A percentile compares a stretch with the other conserved stretches of the same genome.
Evolutionary conservation across 2,797 vertebrate species (phyloP).

Genomic region (Monodelphis domestica): DNA sequence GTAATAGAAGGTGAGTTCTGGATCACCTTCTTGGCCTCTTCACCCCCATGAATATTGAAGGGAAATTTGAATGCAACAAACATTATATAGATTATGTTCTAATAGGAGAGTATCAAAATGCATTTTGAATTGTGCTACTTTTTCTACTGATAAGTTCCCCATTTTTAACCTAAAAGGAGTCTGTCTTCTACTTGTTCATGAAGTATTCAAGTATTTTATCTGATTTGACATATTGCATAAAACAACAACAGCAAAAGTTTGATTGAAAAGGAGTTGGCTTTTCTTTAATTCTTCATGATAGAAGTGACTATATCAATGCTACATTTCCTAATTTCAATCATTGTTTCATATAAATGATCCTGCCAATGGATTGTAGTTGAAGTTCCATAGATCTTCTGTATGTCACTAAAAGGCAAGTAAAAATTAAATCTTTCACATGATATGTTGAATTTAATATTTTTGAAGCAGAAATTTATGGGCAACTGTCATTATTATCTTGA

Average conservation of each 20-base stretch:
- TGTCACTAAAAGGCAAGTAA: constrained; percentile 62
- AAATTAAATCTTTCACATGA: neutral
- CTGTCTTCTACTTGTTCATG: constrained; percentile 44
- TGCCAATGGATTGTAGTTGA: constrained; percentile 38
- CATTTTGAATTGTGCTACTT: constrained; percentile 16
- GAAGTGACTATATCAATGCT: constrained; percentile 55
- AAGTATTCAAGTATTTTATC: constrained; percentile 52
- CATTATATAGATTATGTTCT: neutral
- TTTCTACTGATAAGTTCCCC: constrained; percentile 46
- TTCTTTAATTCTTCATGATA: constrained; percentile 59
- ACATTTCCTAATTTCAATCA: constrained; percentile 53
- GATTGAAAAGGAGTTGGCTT: constrained; percentile 30
- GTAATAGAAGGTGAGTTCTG: neutral
- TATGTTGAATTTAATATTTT: neutral
- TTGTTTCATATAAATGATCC: constrained; percentile 40
- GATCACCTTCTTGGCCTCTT: neutral
- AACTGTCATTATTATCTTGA: constrained; percentile 40
- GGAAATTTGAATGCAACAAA: neutral
- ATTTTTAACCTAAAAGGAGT: neutral
- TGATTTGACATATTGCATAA: constrained; percentile 45
- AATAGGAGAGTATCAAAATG: constrained; percentile 15
- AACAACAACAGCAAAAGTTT: neutral
- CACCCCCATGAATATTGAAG: neutral
- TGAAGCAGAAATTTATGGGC: constrained; percentile 50
- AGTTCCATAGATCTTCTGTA: constrained; percentile 46